Base-by-base conservation (phyloP, 2,888 invertebrate species). In the Cactoblastis cactorum region DNA sequence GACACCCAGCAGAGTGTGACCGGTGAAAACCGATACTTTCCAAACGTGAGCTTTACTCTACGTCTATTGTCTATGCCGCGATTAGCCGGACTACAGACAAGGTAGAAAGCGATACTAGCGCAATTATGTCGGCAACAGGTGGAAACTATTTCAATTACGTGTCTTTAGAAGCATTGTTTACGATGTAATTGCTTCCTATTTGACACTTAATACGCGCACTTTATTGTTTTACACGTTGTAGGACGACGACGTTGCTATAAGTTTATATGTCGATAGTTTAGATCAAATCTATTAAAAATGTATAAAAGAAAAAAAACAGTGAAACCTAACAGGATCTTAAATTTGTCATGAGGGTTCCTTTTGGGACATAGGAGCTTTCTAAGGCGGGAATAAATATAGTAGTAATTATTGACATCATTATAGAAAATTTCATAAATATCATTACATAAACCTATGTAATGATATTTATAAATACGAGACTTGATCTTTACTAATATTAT, bases 21-120 rank as follows among this genome's bases (percentile, higher is more conserved):
- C 52, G 56, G 76, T 68, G 74, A 77, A 77, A 76, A 66, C 63
- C 71, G 61, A 69, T 71, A 72, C 80, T 81, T 83, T 82, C 83
- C 73, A 76, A 77, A 68, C 72, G 72, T 69, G 71, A 74, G 64
- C 69, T 71, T 74, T 63, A 53, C 57, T 62, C 66, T 38, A 22
- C 6, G 35, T 35, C 35, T 59, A 71, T 69, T 70, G 68, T 68
- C 58, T 67, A 49, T 56, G 46, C 49, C 47, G 58, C 62, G 63
- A 69, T 67, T 66, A 67, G 65, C 55, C 57, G 65, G 67, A 65
- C 68, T 67, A 67, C 64, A 63, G 59, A 54, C 57, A 56, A 43
- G 47, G 51, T 66, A 67, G 69, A 71, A 73, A 73, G 70, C 63
- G 59, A 49, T 49, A 50, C 53, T 53, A 54, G 53, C 57, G 54